phyloP scores from a whole-genome alignment of 2,888 invertebrate species.

The Cryptus armator region DNA sequence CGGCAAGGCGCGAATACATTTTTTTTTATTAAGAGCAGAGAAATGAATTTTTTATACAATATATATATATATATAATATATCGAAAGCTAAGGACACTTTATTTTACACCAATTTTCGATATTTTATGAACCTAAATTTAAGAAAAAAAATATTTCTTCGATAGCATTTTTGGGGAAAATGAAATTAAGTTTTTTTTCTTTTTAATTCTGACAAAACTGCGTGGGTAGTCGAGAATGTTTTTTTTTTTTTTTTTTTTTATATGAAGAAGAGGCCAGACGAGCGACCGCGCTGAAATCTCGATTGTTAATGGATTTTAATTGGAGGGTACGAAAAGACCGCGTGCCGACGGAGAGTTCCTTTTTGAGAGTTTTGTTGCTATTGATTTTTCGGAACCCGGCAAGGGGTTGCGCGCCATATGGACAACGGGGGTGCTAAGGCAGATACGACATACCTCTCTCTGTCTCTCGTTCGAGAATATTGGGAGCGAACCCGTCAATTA shows the following conservation, averaged over 20 bases:
- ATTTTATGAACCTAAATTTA: too few relatives aligned
- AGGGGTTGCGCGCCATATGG: slow-evolving; percentile 74
- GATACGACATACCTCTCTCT: slow-evolving; percentile 37
- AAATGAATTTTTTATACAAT: neutral
- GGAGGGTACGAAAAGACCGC: slow-evolving; percentile 45
- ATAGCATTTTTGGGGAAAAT: neutral
- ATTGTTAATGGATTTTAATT: slow-evolving; percentile 65
- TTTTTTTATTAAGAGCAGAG: too few relatives aligned
- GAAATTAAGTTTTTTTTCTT: slow-evolving; percentile 32
- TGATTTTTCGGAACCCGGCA: slow-evolving; percentile 60
- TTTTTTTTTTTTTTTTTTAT: slow-evolving; percentile 14
- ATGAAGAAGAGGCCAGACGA: neutral
- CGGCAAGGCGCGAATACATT: too few relatives aligned
- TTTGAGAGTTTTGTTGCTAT: slow-evolving; percentile 39
- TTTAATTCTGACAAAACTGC: slow-evolving; percentile 25
- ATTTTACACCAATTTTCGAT: too few relatives aligned
- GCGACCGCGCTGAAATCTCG: slow-evolving; percentile 49
- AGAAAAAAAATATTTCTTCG: too few relatives aligned
- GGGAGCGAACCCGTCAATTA: slow-evolving; percentile 58
- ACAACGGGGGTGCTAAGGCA: slow-evolving; percentile 62
- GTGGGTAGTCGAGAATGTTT: slow-evolving; percentile 22
- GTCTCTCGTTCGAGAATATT: slow-evolving; percentile 28
- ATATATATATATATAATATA: slow-evolving; percentile 1
- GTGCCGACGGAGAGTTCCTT: slow-evolving; percentile 28
- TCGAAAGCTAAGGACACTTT: neutral